These are phyloP conservation scores for Phrynocephalus forsythii DNA, from an alignment of 2,797 vertebrate genomes.

Conservation along the genomic window DNA sequence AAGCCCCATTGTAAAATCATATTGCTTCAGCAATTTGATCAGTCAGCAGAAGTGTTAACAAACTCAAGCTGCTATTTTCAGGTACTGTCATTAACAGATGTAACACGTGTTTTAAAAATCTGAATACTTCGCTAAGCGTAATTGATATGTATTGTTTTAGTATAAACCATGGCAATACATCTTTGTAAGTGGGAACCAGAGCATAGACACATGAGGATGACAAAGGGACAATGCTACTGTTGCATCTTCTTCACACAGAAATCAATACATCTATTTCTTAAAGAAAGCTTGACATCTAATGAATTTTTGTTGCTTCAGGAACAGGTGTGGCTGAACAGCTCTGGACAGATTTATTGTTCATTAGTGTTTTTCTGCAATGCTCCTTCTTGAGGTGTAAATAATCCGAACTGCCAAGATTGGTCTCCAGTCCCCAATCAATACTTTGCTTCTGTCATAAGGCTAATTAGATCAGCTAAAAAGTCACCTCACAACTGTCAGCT, in stretches of 20 bases:
- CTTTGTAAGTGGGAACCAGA: slow-evolving; percentile 1
- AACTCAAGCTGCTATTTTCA: slow-evolving; percentile 42
- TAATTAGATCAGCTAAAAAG: slow-evolving; percentile 84
- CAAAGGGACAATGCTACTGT: slow-evolving; percentile 45
- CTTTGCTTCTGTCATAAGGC: slow-evolving; percentile 83
- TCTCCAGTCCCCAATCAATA: slow-evolving; percentile 86
- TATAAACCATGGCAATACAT: slow-evolving; percentile 1
- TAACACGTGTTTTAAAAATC: slow-evolving; percentile 30
- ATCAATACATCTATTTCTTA: slow-evolving; percentile 69
- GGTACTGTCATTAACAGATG: slow-evolving; percentile 37
- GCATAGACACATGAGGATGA: slow-evolving; percentile 46
- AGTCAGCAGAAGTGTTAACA: slow-evolving; percentile 39
- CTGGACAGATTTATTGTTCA: slow-evolving; percentile 85
- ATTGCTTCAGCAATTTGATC: slow-evolving; percentile 55
- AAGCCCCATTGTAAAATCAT: slow-evolving; percentile 50
- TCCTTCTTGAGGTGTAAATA: slow-evolving; percentile 83
- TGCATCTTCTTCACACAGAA: slow-evolving; percentile 59
- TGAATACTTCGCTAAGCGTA: slow-evolving; percentile 24
- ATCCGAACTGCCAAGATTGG: slow-evolving; percentile 80
- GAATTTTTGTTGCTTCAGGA: slow-evolving; percentile 80
- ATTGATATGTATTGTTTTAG: background rate
- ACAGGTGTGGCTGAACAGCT: slow-evolving; percentile 83
- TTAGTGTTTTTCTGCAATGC: slow-evolving; percentile 84
- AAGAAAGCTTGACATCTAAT: slow-evolving; percentile 76
- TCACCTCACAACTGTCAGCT: slow-evolving; percentile 81